Evolutionary conservation across 53 echinoderm and acorn worm species (phyloP).

Genomic region (Echinometra lucunter): DNA sequence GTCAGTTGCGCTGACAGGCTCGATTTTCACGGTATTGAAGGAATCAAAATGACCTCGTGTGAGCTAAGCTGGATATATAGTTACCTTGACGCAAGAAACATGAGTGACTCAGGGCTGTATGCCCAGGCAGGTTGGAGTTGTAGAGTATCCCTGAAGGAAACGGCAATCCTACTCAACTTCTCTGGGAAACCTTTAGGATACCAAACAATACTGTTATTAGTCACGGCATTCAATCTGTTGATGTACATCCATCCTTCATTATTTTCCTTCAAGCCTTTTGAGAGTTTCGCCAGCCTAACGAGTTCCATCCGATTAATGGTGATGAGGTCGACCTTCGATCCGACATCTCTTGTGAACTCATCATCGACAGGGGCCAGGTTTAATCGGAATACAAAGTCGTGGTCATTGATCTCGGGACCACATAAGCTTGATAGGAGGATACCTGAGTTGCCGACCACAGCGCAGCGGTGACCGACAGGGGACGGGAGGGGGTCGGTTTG

Average conservation of each 20-base stretch:
- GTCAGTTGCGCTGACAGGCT: not conserved
- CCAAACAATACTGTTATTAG: constrained; percentile 26
- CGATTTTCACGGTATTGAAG: not conserved
- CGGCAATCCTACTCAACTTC: constrained; percentile 39
- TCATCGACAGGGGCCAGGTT: constrained; percentile 56
- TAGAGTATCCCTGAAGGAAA: constrained; percentile 22
- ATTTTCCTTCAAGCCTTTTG: not conserved
- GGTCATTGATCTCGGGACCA: constrained; percentile 52
- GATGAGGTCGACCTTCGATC: not conserved
- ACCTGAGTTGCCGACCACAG: constrained; percentile 59
- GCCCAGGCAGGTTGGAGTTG: constrained; percentile 52
- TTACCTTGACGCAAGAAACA: constrained; percentile 60
- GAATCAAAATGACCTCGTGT: no score
- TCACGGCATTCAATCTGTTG: not conserved
- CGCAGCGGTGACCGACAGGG: constrained; percentile 53
- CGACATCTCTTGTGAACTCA: constrained; percentile 43
- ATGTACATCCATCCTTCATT: constrained; percentile 35
- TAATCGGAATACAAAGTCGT: constrained; percentile 55
- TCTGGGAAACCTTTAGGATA: constrained; percentile 55
- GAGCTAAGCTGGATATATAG: no score
- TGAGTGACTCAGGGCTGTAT: constrained; percentile 49
- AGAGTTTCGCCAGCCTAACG: not conserved
- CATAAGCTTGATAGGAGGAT: constrained; percentile 28
- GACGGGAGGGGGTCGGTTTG: constrained; percentile 21
- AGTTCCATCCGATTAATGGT: constrained; percentile 43